These are phyloP conservation scores for Hypocryptadius cinnamomeus DNA, from an alignment of 2,113 vertebrate species.

Conservation along the genomic window DNA sequence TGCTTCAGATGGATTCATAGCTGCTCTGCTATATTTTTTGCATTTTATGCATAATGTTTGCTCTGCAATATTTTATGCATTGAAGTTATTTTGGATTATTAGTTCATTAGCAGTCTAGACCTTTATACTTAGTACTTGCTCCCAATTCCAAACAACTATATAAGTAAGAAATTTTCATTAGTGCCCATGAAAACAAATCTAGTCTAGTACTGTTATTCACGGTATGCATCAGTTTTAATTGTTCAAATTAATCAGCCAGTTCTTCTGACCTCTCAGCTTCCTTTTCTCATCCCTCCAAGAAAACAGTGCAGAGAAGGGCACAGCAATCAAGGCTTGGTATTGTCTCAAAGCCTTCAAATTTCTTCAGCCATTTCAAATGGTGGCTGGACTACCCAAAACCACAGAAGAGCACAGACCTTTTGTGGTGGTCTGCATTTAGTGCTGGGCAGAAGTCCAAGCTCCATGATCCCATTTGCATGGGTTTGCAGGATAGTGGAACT, in stretches of 20 bases:
- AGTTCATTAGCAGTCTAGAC: neutral
- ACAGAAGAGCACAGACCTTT: neutral
- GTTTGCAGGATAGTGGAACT: neutral
- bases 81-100: neutral
- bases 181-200: neutral
- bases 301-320: neutral
- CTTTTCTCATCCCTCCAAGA: neutral
- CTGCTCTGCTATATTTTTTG: neutral
- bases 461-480: neutral
- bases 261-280: neutral
- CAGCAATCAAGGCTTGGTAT: neutral
- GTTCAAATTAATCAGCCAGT: neutral
- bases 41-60: neutral
- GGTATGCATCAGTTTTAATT: neutral
- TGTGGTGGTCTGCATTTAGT: neutral
- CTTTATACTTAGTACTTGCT: neutral
- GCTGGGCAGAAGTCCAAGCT: neutral
- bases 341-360: neutral
- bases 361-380: neutral
- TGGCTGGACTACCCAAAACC: neutral
- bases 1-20: neutral
- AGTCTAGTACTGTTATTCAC: neutral
- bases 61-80: neutral
- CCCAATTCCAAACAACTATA: neutral
- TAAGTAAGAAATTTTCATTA: neutral